These are phyloP conservation scores for Apotomis turbidana DNA, from an alignment of 2,888 invertebrate species.

Conservation along the genomic window DNA sequence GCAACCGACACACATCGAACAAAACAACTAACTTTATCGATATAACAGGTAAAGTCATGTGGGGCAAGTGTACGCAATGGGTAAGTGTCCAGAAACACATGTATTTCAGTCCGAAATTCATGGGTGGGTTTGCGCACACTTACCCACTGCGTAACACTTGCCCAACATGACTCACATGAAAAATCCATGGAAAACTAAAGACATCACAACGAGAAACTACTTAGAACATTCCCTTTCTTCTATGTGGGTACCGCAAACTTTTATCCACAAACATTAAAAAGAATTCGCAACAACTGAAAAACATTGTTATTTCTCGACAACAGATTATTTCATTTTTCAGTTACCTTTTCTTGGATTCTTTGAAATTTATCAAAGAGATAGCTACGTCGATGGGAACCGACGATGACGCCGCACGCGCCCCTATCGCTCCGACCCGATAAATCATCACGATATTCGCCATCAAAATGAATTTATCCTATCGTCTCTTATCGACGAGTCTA, in stretches of 20 bases:
- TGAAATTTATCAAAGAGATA: conserved; percentile 75
- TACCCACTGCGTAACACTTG: no score
- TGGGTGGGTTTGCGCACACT: no score
- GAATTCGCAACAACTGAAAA: conserved; percentile 44
- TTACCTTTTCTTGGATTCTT: conserved; percentile 66
- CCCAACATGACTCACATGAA: background rate
- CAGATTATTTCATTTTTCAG: conserved; percentile 60
- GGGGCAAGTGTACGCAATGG: no score
- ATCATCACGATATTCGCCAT: conserved; percentile 59
- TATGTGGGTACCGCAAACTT: conserved; percentile 47
- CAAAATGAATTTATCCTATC: conserved; percentile 64
- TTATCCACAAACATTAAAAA: conserved; percentile 48
- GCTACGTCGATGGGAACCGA: conserved; percentile 64
- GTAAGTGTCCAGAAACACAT: no score
- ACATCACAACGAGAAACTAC: conserved; percentile 43
- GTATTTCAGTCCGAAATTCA: no score
- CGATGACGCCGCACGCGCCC: conserved; percentile 67
- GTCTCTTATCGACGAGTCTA: conserved; percentile 60
- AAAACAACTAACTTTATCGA: conserved; percentile 40
- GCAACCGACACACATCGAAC: conserved; percentile 42
- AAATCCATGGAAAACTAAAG: conserved; percentile 52
- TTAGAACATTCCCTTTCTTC: conserved; percentile 40
- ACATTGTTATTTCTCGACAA: conserved; percentile 44
- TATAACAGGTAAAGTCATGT: background rate
- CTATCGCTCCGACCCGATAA: conserved; percentile 62